A percentile compares a stretch with the other conserved stretches of the same genome.
Evolutionary conservation across 2,888 invertebrate genomes (phyloP).

Genomic region (Bembecia ichneumoniformis): DNA sequence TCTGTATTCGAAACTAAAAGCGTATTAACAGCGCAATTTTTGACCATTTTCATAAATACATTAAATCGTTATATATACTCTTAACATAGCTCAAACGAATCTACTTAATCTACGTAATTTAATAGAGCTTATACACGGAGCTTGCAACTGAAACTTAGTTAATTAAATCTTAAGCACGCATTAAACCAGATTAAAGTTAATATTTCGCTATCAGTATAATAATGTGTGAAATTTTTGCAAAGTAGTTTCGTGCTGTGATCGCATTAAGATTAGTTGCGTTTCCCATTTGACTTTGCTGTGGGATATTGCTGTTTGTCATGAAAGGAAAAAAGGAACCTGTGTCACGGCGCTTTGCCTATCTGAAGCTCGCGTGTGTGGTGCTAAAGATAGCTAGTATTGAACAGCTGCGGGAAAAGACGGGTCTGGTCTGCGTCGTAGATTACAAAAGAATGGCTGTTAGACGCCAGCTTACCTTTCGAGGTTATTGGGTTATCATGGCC

Average conservation of each 20-base stretch:
- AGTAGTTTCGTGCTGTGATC: slow-evolving; percentile 43
- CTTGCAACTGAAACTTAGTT: not conserved
- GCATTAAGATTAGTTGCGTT: slow-evolving; percentile 65
- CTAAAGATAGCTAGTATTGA: not conserved
- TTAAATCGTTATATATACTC: not conserved
- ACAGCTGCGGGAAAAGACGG: not conserved
- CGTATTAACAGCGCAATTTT: too few relatives aligned
- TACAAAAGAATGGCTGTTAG: not conserved
- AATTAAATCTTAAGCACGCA: not conserved
- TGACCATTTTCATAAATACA: too few relatives aligned
- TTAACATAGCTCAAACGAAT: not conserved
- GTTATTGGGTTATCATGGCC: slow-evolving; percentile 47
- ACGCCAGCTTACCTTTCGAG: not conserved
- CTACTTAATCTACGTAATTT: not conserved
- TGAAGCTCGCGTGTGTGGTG: not conserved
- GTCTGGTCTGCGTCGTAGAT: not conserved
- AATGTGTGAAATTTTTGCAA: slow-evolving; percentile 46
- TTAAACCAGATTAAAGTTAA: not conserved
- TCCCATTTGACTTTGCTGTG: slow-evolving; percentile 57
- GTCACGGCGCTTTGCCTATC: slow-evolving; percentile 27
- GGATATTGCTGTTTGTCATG: slow-evolving; percentile 66
- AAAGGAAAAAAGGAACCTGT: slow-evolving; percentile 35
- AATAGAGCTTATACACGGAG: not conserved
- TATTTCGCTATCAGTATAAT: slow-evolving; percentile 24
- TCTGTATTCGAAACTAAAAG: too few relatives aligned